Percentiles rank a stretch among this genome's conserved stretches.
Evolutionary conservation across 35 echinoderm and acorn worm genomes (phyloP).

Genomic region (Antedon bifida): DNA sequence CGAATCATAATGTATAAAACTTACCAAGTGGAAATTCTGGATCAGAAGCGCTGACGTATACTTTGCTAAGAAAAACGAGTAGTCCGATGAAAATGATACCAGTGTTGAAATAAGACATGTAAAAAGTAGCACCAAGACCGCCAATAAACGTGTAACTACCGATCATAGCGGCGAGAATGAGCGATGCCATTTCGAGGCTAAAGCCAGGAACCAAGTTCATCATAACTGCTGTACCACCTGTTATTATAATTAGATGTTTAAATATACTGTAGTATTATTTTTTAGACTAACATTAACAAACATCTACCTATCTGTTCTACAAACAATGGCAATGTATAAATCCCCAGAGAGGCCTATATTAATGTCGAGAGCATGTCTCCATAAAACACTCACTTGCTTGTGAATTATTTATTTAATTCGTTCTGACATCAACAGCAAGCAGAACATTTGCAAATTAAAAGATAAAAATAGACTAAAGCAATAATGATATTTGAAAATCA

Average conservation of each 20-base stretch:
- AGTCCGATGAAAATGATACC: constrained; percentile 54
- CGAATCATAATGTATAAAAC: too few relatives aligned
- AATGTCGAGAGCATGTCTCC: neutral
- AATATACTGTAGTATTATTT: too few relatives aligned
- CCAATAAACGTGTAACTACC: constrained; percentile 68
- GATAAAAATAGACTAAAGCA: neutral
- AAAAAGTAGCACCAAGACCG: constrained; percentile 84
- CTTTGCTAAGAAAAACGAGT: constrained; percentile 50
- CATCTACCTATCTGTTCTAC: neutral
- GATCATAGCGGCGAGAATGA: constrained; percentile 58
- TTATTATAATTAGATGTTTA: neutral
- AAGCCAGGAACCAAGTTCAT: constrained; percentile 56
- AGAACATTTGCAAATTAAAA: neutral
- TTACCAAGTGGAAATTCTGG: constrained; percentile 48
- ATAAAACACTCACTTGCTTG: neutral
- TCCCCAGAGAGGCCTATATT: neutral
- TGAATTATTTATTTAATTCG: neutral
- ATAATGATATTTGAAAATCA: neutral
- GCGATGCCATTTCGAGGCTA: constrained; percentile 57
- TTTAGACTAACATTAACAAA: too few relatives aligned
- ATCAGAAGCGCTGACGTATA: constrained; percentile 32
- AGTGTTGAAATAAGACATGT: constrained; percentile 92
- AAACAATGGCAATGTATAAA: neutral
- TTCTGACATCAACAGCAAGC: neutral
- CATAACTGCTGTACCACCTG: constrained; percentile 69